Conservation (phyloP, 2,888 invertebrate genomes). For the Apocheima hispidaria region DNA sequence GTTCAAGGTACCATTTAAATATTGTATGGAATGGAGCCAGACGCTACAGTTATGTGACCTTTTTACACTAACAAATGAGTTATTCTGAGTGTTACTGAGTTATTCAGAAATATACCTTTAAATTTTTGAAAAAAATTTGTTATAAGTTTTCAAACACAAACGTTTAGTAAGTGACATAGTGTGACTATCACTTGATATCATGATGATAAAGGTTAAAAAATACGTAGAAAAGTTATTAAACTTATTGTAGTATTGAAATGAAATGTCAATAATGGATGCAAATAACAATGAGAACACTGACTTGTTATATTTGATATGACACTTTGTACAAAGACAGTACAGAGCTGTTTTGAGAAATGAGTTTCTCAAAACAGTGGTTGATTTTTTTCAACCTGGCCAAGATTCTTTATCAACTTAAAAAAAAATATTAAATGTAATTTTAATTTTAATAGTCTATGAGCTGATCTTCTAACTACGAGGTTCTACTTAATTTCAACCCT, state of each 20-base stretch:
- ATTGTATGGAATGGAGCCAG: slow-evolving; percentile 39
- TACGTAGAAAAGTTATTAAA: slow-evolving; percentile 15
- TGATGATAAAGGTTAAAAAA: slow-evolving; percentile 20
- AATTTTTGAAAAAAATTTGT: neutral
- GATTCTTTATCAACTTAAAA: too few relatives aligned
- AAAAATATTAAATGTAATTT: too few relatives aligned
- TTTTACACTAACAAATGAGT: slow-evolving; percentile 32
- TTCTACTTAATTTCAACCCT: too few relatives aligned
- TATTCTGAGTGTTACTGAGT: neutral
- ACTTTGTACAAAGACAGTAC: slow-evolving; percentile 3
- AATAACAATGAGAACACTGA: slow-evolving; percentile 11
- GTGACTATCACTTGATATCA: neutral
- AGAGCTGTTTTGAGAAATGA: slow-evolving; percentile 18
- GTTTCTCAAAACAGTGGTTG: neutral
- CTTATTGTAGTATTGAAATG: neutral
- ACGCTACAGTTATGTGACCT: slow-evolving; percentile 30
- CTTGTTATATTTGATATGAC: neutral
- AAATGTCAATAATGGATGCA: slow-evolving; percentile 11
- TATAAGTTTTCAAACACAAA: neutral
- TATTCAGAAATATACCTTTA: neutral
- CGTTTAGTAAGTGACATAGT: neutral
- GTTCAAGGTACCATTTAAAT: slow-evolving; percentile 44
- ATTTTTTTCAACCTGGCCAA: too few relatives aligned
- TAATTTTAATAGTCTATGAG: too few relatives aligned
- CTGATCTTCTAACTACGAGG: too few relatives aligned